Conservation (phyloP, 2,113 vertebrate species). For the Agapornis roseicollis region DNA sequence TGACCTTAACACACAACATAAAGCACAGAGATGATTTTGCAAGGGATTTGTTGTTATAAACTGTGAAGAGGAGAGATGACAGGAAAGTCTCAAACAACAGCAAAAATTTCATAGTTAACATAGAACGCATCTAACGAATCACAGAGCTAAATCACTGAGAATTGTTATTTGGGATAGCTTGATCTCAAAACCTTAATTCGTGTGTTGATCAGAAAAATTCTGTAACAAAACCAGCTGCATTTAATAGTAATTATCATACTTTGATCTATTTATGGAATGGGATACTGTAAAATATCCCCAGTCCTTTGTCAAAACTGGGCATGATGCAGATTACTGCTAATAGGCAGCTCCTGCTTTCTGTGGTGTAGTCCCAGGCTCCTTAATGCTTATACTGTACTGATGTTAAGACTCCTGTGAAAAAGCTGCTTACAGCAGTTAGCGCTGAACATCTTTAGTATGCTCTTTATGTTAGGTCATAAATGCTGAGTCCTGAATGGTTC, state of each 20-base stretch:
- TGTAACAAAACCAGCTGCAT: not conserved
- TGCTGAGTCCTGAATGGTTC: not conserved
- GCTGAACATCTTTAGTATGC: not conserved
- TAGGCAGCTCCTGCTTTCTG: not conserved
- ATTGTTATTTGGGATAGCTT: not conserved
- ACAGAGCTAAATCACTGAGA: slow-evolving; percentile 28
- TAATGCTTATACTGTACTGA: rapidly evolving
- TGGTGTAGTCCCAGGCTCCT: not conserved
- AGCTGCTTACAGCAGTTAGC: not conserved
- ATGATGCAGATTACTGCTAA: not conserved
- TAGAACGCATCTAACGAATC: not conserved
- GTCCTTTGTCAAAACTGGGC: not conserved
- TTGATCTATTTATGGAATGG: not conserved
- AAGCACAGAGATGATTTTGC: not conserved
- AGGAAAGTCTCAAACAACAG: not conserved
- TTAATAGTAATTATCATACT: not conserved
- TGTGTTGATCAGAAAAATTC: slow-evolving; percentile 11
- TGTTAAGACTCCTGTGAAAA: not conserved
- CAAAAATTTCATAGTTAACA: slow-evolving; percentile 7
- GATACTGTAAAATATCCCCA: not conserved
- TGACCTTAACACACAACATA: not conserved
- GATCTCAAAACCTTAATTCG: slow-evolving; percentile 27
- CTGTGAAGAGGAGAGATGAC: not conserved
- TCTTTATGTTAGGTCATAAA: not conserved
- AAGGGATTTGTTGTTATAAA: not conserved